Evolutionary conservation across 2,888 invertebrate species (phyloP), one percentile per base, ranked within the genome.

Genomic region (Bhutanitis thaidina): DNA sequence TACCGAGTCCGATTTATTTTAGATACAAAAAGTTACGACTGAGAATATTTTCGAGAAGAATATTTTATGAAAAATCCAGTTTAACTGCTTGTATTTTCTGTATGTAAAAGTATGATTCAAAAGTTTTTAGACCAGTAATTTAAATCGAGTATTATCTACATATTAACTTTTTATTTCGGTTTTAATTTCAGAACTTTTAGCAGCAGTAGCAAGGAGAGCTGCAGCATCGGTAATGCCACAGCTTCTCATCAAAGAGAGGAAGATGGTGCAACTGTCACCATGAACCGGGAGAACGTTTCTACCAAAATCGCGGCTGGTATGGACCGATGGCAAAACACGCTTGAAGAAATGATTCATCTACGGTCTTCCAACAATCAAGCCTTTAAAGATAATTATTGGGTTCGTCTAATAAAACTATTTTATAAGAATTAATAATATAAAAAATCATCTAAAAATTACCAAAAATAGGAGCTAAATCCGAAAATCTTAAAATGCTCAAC

Each of bases 341-440:
- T 88, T 9, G 88, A 88, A 62, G 88, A 88, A 12, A 89, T 89
- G 85, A 89, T 89, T 43, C 69, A 87, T 55, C 67, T 89, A 15
- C 74, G 88, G 37, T 85, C 88, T 44, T 80, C 80, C 1, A 82
- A 82, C 57, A 91, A 90, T 70, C 90, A 91, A 46, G 85, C 90
- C 49, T 91, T 91, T 66, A 91, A 91, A 65, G 91, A 91, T 65
- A 91, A 91, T 59, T 91, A 90, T 66, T 91, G 91, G 91, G 91
- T 91, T 59, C 89, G 90, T 66, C 16, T 30, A 1, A 5, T 3
- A 15, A 8, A 10, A 12, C 32, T 13, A 32, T 35, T 27, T 27
- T 20, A 20, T 20, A n/a, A n/a, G n/a, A n/a, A n/a, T n/a, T n/a
- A n/a, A n/a, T n/a, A n/a, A n/a, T n/a, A n/a, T n/a, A n/a, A n/a